phyloP scores from a whole-genome alignment of 2,797 vertebrate species.

The Diplodus sargus region DNA sequence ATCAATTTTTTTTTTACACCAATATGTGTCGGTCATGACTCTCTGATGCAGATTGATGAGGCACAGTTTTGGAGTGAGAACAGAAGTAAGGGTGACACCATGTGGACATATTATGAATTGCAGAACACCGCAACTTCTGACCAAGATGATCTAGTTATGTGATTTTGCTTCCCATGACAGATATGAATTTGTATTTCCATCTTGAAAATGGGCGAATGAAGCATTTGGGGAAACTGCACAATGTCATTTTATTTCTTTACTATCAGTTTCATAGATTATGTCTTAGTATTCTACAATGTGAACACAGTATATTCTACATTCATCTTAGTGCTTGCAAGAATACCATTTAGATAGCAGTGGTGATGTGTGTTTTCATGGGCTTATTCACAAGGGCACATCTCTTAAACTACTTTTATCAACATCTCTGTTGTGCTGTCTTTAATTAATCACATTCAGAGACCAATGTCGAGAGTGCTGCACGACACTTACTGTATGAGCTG shows the following conservation, averaged over 20 bases:
- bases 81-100: constrained; percentile 20
- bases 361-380: not conserved
- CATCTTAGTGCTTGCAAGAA: not conserved
- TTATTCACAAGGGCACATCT: too few species aligned
- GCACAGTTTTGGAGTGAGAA: not conserved
- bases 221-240: not conserved
- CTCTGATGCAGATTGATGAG: not conserved
- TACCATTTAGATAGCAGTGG: not conserved
- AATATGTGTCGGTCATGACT: not conserved
- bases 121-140: not conserved
- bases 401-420: not conserved
- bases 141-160: not conserved
- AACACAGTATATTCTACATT: not conserved
- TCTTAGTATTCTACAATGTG: not conserved
- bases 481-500: not conserved
- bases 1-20: too few species aligned
- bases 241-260: not conserved
- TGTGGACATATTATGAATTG: constrained; percentile 34
- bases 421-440: not conserved
- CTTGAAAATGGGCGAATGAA: not conserved
- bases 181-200: not conserved
- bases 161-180: not conserved
- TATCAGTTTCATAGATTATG: not conserved
- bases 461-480: not conserved
- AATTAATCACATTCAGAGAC: not conserved